These are phyloP conservation scores for Coremacera marginata DNA, from an alignment of 2,888 invertebrate genomes.

Conservation along the genomic window DNA sequence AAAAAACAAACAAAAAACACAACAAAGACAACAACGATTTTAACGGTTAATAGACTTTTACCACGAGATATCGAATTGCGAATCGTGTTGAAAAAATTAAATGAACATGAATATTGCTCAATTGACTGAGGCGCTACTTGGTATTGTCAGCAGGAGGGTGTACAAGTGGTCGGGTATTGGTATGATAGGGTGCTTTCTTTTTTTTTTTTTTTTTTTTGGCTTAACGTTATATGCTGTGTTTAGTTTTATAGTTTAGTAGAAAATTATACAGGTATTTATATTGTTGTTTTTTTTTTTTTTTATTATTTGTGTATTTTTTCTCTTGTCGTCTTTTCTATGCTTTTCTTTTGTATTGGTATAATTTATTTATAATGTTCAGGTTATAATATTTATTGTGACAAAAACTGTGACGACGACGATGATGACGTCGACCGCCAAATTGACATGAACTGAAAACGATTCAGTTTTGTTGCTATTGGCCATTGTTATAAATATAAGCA, in stretches of 20 bases:
- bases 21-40: constrained; percentile 37
- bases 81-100: constrained; percentile 59
- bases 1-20: not conserved
- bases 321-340: constrained; percentile 23
- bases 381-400: constrained; percentile 50
- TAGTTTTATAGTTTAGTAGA: too few relatives aligned
- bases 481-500: too few relatives aligned
- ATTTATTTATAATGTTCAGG: constrained; percentile 48
- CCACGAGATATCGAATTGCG: constrained; percentile 60
- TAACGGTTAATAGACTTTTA: constrained; percentile 57
- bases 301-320: constrained; percentile 24
- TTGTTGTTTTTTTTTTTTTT: constrained; percentile 19
- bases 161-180: constrained; percentile 23
- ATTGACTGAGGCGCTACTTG: constrained; percentile 10
- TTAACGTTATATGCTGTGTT: not conserved
- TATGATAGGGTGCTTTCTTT: not conserved
- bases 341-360: constrained; percentile 22
- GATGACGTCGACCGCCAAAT: constrained; percentile 46
- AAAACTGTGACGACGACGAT: constrained; percentile 49
- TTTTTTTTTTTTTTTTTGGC: constrained; percentile 12
- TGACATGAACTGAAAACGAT: constrained; percentile 45
- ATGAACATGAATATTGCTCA: constrained; percentile 57
- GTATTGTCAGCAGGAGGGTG: constrained; percentile 19
- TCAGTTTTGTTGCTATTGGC: too few relatives aligned
- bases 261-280: constrained; percentile 15